Conservation (phyloP, 92 coral and sea anemone genomes). For the Parazoanthus swiftii region DNA sequence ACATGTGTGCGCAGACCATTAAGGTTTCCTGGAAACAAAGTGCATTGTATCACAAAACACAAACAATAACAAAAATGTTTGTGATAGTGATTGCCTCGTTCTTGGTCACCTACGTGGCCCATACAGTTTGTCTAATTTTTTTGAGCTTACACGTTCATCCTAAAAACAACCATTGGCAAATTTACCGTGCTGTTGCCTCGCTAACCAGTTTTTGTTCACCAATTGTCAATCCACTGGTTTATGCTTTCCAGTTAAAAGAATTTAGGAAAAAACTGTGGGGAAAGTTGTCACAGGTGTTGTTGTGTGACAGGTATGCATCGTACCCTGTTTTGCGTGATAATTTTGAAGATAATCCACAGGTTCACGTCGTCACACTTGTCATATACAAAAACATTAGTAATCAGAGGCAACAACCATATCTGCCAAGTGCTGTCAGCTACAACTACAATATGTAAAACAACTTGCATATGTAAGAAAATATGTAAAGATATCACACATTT, state of each 20-base stretch:
- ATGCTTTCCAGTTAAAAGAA: slow-evolving; percentile 24
- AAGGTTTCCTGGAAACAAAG: slow-evolving; percentile 9
- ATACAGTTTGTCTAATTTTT: not conserved
- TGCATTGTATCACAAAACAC: slow-evolving; percentile 5
- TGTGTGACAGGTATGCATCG: not conserved
- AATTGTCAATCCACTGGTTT: slow-evolving; percentile 23
- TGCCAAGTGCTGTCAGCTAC: not conserved
- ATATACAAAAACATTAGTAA: not conserved
- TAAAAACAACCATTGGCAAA: not conserved
- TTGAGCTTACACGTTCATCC: not conserved
- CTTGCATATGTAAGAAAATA: too few relatives aligned
- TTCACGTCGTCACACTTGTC: not conserved
- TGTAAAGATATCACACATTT: too few relatives aligned
- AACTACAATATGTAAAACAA: too few relatives aligned
- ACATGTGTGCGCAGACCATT: slow-evolving; percentile 21
- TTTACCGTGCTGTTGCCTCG: not conserved
- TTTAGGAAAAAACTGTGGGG: slow-evolving; percentile 29
- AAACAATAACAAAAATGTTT: slow-evolving; percentile 26
- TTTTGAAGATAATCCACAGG: not conserved
- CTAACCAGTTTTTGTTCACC: not conserved
- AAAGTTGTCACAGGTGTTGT: slow-evolving; percentile 1
- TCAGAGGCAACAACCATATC: too few relatives aligned
- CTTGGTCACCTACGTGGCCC: not conserved
- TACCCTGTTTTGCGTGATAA: slow-evolving; percentile 22
- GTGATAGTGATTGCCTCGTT: slow-evolving; percentile 3